Conservation (phyloP, 2,113 vertebrate genomes). For the Boleophthalmus pectinirostris region DNA sequence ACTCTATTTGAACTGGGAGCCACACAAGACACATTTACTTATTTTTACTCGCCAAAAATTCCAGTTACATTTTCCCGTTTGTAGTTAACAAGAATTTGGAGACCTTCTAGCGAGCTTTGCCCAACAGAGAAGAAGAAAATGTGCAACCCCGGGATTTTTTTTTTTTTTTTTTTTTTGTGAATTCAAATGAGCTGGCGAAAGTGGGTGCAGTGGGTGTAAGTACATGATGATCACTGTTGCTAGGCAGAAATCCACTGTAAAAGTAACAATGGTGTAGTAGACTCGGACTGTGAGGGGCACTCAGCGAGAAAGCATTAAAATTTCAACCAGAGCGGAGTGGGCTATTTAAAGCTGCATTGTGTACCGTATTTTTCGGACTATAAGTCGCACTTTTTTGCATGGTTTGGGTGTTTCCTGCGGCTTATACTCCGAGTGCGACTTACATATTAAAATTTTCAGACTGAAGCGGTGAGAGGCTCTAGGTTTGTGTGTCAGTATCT, state of each 20-base stretch:
- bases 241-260: slow-evolving; percentile 3
- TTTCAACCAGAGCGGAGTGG: neutral
- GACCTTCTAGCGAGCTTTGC: neutral
- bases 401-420: too few species aligned
- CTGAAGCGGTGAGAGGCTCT: too few species aligned
- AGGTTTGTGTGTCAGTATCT: too few species aligned
- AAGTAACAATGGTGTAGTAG: neutral
- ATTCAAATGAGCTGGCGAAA: slow-evolving; percentile 8
- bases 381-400: too few species aligned
- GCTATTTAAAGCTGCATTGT: neutral
- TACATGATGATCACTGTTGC: neutral
- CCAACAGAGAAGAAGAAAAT: neutral
- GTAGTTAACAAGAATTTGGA: neutral
- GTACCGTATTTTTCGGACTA: too few species aligned
- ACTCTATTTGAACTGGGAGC: too few species aligned
- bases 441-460: too few species aligned
- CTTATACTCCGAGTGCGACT: too few species aligned
- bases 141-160: neutral
- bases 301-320: neutral
- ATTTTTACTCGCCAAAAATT: too few species aligned
- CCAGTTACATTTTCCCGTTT: neutral
- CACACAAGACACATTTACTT: too few species aligned
- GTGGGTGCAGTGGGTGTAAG: neutral
- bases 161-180: too few species aligned
- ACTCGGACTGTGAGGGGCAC: neutral